Conservation (phyloP, 1,140 invertebrate genomes). For the Monomorium pharaonis region DNA sequence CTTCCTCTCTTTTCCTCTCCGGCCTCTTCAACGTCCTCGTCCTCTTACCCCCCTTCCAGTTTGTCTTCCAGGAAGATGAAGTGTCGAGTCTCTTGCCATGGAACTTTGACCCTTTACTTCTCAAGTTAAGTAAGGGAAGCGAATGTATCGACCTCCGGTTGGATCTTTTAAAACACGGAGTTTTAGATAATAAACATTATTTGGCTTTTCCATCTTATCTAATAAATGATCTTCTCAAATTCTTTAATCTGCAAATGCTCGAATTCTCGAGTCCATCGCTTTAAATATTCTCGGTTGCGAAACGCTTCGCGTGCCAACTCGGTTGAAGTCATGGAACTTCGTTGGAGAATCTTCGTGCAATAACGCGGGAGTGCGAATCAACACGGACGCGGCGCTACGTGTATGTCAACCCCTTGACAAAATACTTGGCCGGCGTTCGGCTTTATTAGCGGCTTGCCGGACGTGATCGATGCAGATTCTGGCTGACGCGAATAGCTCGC, state of each 20-base stretch:
- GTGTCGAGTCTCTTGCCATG: conserved; percentile 18
- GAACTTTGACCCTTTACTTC: conserved; percentile 34
- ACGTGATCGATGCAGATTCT: conserved; percentile 55
- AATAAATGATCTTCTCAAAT: not conserved
- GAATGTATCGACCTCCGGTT: conserved; percentile 1
- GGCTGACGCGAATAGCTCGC: conserved; percentile 43
- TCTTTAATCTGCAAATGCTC: not conserved
- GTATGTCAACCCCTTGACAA: conserved; percentile 2
- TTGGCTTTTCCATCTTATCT: not conserved
- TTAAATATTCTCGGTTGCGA: not conserved
- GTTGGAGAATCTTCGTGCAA: not conserved
- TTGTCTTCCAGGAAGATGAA: conserved; percentile 47
- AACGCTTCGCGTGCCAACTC: not conserved
- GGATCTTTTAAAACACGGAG: not conserved
- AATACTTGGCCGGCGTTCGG: conserved; percentile 31
- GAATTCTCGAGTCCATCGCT: not conserved
- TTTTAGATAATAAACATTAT: not conserved
- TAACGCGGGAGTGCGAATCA: not conserved
- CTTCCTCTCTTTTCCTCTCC: not conserved
- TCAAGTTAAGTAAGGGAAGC: conserved; percentile 21
- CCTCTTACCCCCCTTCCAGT: not conserved
- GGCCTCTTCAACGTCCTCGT: not conserved
- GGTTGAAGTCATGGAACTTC: not conserved
- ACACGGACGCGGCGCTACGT: not conserved
- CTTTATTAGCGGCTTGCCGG: conserved; percentile 42